Conservation (phyloP, 1,140 invertebrate genomes). For the Danaus melanippus region DNA sequence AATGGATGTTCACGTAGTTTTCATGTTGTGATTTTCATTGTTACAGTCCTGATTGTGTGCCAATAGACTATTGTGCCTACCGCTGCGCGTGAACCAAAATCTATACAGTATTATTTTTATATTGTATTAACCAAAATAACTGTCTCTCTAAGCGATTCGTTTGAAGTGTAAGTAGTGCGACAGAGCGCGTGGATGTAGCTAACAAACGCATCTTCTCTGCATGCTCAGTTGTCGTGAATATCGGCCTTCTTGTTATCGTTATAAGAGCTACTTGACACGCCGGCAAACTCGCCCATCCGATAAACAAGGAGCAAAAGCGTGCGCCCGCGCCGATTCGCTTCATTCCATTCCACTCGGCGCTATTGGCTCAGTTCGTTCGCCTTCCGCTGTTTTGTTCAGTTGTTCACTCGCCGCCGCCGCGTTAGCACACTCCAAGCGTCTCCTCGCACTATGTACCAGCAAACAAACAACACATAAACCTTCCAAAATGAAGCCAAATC, state of each 20-base stretch:
- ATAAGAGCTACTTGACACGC: constrained; percentile 51
- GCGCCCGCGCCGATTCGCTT: constrained; percentile 64
- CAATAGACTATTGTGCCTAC: constrained; percentile 23
- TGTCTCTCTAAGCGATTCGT: constrained; percentile 40
- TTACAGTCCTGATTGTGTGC: constrained; percentile 16
- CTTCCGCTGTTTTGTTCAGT: constrained; percentile 52
- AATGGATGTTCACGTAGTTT: no score
- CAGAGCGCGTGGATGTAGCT: constrained; percentile 26
- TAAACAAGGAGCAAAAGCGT: constrained; percentile 67
- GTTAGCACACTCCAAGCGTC: constrained; percentile 50
- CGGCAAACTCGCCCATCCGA: constrained; percentile 38
- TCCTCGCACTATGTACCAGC: constrained; percentile 61
- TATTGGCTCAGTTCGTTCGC: constrained; percentile 59
- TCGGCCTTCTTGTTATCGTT: constrained; percentile 58
- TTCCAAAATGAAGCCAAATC: constrained; percentile 69
- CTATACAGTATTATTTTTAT: constrained; percentile 50
- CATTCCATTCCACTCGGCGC: constrained; percentile 56
- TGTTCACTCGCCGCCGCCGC: constrained; percentile 58
- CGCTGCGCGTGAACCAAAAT: constrained; percentile 18
- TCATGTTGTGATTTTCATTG: constrained; percentile 4
- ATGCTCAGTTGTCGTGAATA: constrained; percentile 32
- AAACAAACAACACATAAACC: constrained; percentile 69
- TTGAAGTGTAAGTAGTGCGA: constrained; percentile 22
- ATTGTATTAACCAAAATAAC: constrained; percentile 54
- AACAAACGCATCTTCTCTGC: constrained; percentile 24